Evolutionary conservation across 2,797 vertebrate genomes (phyloP), one percentile per base, ranked within the genome.

Genomic region (Sebastolobus altivelis): DNA sequence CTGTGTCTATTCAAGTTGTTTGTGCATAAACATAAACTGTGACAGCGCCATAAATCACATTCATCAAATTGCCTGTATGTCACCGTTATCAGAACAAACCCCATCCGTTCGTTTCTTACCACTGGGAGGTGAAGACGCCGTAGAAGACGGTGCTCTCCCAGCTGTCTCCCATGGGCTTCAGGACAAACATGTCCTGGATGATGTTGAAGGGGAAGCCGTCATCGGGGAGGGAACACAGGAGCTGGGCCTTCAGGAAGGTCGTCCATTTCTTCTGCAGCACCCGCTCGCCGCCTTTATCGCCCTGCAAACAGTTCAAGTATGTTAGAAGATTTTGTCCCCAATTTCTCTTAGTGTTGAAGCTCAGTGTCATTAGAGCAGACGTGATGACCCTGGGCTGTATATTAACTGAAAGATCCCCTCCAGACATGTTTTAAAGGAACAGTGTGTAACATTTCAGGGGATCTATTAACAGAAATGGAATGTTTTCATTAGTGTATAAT

Each of bases 231-330:
- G 96, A 97, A 85, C 98, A 98, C 52, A 98, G 94, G 58, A 98
- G 96, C 93, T 98, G 97, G 0, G 97, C 97, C 90, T 98, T 98
- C 79, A 98, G 95, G 93, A 98, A 98, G 33, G 97, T 97, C 0
- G 97, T 98, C 98, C 98, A 98, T 22, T 97, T 97, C 89, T 97
- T 97, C 96, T 99, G 98, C 63, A 99, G 94, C 55, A 99, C 97
- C 0, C 97, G 95, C 87, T 98, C 97, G 0, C 98, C 98, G 0
- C 98, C 98, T 82, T 96, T 93, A 62, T 99, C 97, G 0, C 97
- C 97, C 97, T 98, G 93, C 11, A 69, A 72, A 85, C 65, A 88
- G 62, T 43, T 27, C 14, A 65, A 46, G 22, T 2, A 20, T 4
- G 10, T 65, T n/a, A n/a, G n/a, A 55, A 37, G 49, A 54, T 22